These are phyloP conservation scores for Beaufortia kweichowensis DNA, from an alignment of 2,113 vertebrate genomes.

Conservation along the genomic window DNA sequence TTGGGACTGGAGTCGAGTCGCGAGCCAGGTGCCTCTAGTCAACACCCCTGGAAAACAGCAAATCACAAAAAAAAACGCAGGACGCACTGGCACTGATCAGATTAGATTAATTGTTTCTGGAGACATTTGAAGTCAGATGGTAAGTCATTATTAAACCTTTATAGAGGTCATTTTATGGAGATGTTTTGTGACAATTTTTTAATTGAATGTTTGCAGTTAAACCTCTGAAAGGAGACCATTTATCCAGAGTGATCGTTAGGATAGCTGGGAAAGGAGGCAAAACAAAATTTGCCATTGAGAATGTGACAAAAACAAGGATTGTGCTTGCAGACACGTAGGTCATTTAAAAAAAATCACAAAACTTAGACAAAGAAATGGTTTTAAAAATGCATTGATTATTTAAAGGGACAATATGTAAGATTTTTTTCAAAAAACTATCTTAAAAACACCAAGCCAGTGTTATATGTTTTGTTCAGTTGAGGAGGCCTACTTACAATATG, in stretches of 20 bases:
- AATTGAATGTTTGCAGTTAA: conserved; percentile 77
- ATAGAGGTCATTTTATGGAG: too few relatives aligned
- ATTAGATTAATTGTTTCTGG: conserved; percentile 94
- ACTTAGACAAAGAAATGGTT: background rate
- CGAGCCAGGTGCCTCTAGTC: too few relatives aligned
- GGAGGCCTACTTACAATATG: too few relatives aligned
- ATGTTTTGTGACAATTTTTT: background rate
- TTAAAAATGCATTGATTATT: background rate
- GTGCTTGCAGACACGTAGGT: conserved; percentile 95
- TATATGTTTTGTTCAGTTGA: too few relatives aligned
- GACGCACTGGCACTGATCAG: conserved; percentile 94
- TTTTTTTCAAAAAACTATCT: too few relatives aligned
- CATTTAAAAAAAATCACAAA: too few relatives aligned
- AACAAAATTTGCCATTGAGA: conserved; percentile 98
- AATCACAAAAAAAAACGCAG: too few relatives aligned
- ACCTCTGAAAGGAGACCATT: conserved; percentile 93
- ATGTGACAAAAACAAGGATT: conserved; percentile 93
- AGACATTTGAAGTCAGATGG: conserved; percentile 94
- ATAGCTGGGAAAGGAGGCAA: conserved; percentile 98
- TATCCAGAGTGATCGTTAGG: conserved; percentile 94
- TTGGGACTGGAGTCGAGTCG: too few relatives aligned
- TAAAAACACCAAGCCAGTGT: too few relatives aligned
- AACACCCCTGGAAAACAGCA: too few relatives aligned
- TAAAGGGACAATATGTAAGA: too few relatives aligned
- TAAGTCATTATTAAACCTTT: conserved; percentile 69